Evolutionary conservation across 1,140 invertebrate genomes (phyloP), one percentile per base, ranked within the genome.

Genomic region (Bemisia tabaci): DNA sequence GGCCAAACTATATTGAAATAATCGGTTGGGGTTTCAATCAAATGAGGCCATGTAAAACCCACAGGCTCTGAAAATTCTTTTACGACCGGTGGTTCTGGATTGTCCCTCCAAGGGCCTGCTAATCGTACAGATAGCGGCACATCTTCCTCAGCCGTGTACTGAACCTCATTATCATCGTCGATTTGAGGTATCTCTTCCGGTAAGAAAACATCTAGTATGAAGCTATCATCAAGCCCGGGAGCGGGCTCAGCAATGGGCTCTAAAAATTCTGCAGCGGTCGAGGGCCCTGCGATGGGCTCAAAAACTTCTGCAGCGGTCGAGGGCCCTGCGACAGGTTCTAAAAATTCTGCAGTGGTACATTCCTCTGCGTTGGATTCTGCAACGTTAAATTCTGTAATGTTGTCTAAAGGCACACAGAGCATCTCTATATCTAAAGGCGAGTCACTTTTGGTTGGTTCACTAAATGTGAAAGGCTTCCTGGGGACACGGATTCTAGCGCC

Each of bases 1-100:
- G 61, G 23, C 63, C 63, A 64, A 25, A 67, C 21, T 17, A 25
- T 17, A 26, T 58, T 22, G 33, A 67, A 64, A 1, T 27, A 24
- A 59, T 39, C 48, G 17, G 12, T 9, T n/a, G 62, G 66, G 2
- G 26, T 59, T 22, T 26, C 1, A 21, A 27, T 2, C 25, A 5
- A 2, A 26, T 65, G 25, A 27, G 26, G 23, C 21, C 1, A 59
- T 17, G 59, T n/a, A 11, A 2, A 65, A 26, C 59, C 22, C 2
- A 9, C 2, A 21, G 25, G 25, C 22, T 48, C 33, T 5, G 33
- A 5, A 48, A 48, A 48, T 9, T 5, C 5, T 9, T 9, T 17
- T 48, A 48, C 33, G 17, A 17, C 5, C 5, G 33, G 33, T 5
- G 33, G 33, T 48, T 17, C 17, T 48, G 33, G 33, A 48, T 48